These are phyloP conservation scores for Dinomys branickii DNA, from an alignment of 2,113 vertebrate genomes.

Conservation along the genomic window DNA sequence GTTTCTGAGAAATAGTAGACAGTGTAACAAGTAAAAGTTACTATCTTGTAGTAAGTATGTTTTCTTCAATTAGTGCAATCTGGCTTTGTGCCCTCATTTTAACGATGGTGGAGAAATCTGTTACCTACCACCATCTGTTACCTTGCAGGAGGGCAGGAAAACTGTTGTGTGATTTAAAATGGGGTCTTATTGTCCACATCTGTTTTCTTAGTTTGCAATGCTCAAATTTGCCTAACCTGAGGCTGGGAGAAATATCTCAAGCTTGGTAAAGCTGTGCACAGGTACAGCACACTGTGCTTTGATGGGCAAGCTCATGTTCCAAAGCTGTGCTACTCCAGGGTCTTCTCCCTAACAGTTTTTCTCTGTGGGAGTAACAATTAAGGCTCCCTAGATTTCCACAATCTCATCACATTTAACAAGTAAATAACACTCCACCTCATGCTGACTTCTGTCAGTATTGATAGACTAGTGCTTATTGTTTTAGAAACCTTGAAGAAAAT, in stretches of 20 bases:
- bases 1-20: conserved; percentile 42
- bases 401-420: conserved; percentile 25
- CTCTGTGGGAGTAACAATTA: conserved; percentile 58
- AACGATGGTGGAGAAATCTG: conserved; percentile 51
- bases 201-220: conserved; percentile 53
- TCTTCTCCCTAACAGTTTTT: conserved; percentile 29
- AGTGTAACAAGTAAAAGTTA: conserved; percentile 54
- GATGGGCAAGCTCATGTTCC: neutral
- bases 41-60: conserved; percentile 55
- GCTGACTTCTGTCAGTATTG: conserved; percentile 12
- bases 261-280: neutral
- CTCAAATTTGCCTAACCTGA: conserved; percentile 10
- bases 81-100: conserved; percentile 58
- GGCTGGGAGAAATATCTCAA: neutral
- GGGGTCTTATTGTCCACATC: conserved; percentile 31
- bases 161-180: conserved; percentile 69
- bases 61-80: conserved; percentile 72
- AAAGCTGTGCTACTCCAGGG: neutral
- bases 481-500: conserved; percentile 56
- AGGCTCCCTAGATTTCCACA: conserved; percentile 12
- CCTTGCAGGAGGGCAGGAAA: conserved; percentile 43
- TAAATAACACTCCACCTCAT: conserved; percentile 33
- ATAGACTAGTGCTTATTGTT: conserved; percentile 53
- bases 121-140: conserved; percentile 72
- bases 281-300: neutral